Evolutionary conservation across 2,797 vertebrate species (phyloP).

Genomic region (Gallinago solitaria): DNA sequence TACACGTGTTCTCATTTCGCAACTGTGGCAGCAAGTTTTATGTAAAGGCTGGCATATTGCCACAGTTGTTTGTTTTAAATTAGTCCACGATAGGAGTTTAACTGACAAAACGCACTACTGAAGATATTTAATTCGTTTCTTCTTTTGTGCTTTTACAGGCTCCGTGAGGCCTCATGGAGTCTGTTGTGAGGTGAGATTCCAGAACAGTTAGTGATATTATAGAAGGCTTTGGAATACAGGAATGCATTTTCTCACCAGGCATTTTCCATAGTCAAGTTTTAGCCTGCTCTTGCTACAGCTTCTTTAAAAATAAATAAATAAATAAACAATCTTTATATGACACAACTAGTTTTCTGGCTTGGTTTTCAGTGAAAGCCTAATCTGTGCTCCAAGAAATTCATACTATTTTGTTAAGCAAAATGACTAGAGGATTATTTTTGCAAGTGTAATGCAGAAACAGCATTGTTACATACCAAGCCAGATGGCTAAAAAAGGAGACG

Average conservation of each 20-base stretch:
- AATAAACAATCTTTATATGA: not conserved
- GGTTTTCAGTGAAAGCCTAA: not conserved
- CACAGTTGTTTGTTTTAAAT: not conserved
- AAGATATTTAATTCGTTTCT: not conserved
- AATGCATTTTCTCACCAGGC: conserved; percentile 42
- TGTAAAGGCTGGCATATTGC: not conserved
- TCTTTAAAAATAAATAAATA: not conserved
- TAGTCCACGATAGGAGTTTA: not conserved
- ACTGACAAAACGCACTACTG: not conserved
- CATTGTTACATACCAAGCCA: not conserved
- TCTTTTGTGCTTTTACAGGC: not conserved
- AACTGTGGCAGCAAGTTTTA: rapidly evolving
- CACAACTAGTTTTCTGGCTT: not conserved
- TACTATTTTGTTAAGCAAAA: not conserved
- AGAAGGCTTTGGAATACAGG: conserved; percentile 17
- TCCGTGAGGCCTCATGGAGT: not conserved
- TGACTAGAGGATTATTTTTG: not conserved
- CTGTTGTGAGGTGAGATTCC: conserved; percentile 16
- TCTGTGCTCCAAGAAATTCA: not conserved
- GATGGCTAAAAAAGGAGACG: not conserved
- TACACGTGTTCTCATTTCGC: not conserved
- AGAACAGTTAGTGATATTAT: conserved; percentile 3
- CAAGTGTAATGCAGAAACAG: not conserved
- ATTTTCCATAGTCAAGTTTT: conserved; percentile 47
- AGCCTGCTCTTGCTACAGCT: conserved; percentile 19